Base-by-base conservation (phyloP, 2,797 vertebrate species). In the Lagothrix lagotricha region DNA sequence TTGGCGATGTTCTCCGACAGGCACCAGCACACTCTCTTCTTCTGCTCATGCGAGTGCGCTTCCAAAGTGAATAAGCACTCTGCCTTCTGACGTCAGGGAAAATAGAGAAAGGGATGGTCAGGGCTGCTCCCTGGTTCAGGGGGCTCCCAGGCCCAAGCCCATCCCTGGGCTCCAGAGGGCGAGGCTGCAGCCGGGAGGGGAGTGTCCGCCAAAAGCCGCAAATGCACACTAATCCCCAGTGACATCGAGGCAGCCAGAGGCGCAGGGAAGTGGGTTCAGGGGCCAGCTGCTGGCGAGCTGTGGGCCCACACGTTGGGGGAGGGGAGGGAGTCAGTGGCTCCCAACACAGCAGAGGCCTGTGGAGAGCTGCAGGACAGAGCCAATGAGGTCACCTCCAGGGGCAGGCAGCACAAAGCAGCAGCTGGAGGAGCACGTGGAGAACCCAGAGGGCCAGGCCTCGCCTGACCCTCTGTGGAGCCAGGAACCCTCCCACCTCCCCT, bases 41-140 rank as follows among this genome's bases (percentile, higher is more conserved):
- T 99, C 99, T 99, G 99, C 98, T 99, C 99, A 85, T 98, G 98
- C 20, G 99, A 99, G 98, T 99, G 99, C 84, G 99, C 99, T 98
- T 99, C 99, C 98, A 99, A 99, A 99, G 99, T 99, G 99, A 99
- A 99, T 98, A 99, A 99, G 99, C 99, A 99, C 99, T 99, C 99
- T 97, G 99, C 99, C 98, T 99, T 99, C 99, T 99, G 98, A 99
- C 97, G 98, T 98, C 98, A 98, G 98, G 98, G 98, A 98, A 98
- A 98, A 98, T 14, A 98, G 97, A 99, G 98, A 98, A 96, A 98
- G 97, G 96, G 97, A 97, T 96, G 97, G 98, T 98, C 98, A 99
- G 98, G 30, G 61, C 96, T 96, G 87, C 90, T 94, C 93, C 97
- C 97, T 92, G 91, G 77, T 95, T 82, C 96, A 82, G 96, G 98